phyloP scores from a whole-genome alignment of 2,888 invertebrate species.

The Anthrax anthrax region DNA sequence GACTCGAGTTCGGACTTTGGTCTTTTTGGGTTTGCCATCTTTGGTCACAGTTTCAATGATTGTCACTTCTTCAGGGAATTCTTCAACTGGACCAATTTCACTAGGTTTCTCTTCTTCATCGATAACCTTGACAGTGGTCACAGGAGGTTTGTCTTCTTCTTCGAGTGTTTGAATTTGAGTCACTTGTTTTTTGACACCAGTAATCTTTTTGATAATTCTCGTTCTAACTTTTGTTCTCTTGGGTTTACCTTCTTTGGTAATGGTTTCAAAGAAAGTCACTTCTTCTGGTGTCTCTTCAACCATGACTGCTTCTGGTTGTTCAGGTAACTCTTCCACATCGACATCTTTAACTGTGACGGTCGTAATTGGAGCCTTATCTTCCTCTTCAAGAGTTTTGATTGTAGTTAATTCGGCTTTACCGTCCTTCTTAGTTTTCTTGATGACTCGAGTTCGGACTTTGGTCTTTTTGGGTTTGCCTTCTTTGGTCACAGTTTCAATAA shows the following conservation, averaged over 20 bases:
- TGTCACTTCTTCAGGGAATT: constrained; percentile 22
- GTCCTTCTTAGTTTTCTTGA: constrained; percentile 24
- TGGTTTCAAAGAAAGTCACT: constrained; percentile 22
- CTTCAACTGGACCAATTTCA: constrained; percentile 16
- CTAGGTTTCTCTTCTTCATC: constrained; percentile 8
- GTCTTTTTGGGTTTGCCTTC: constrained; percentile 25
- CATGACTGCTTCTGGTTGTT: constrained; percentile 13
- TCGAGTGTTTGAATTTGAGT: constrained; percentile 24
- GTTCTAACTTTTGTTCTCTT: constrained; percentile 23
- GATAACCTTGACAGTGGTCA: constrained; percentile 26
- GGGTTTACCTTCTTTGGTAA: constrained; percentile 24
- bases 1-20: constrained; percentile 21
- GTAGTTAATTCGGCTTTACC: constrained; percentile 23
- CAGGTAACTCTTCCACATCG: constrained; percentile 11
- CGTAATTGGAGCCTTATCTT: constrained; percentile 23
- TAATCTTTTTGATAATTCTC: constrained; percentile 20
- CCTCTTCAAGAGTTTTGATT: constrained; percentile 26
- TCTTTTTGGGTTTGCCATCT: constrained; percentile 21
- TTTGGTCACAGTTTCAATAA: constrained; percentile 30
- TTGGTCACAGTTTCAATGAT: constrained; percentile 10
- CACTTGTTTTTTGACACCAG: constrained; percentile 20
- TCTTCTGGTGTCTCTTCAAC: constrained; percentile 18
- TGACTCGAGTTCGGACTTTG: constrained; percentile 23
- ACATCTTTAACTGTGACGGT: constrained; percentile 12
- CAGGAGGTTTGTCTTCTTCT: constrained; percentile 27